phyloP scores from a whole-genome alignment of 2,797 vertebrate species.

The Hemibagrus guttatus region DNA sequence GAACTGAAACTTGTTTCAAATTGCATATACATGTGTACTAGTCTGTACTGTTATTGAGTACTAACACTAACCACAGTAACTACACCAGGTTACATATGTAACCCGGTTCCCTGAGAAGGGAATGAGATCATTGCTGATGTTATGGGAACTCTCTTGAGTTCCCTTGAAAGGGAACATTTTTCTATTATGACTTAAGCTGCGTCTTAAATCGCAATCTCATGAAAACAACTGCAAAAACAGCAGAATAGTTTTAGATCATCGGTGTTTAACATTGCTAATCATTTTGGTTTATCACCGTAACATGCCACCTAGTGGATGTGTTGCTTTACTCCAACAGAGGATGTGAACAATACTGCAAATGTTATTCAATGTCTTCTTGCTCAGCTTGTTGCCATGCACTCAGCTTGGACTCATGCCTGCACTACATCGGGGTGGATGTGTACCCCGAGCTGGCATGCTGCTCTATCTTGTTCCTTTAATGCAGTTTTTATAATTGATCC shows the following conservation, averaged over 20 bases:
- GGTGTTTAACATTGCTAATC: neutral
- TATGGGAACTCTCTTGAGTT: no score
- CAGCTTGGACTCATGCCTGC: constrained; percentile 33
- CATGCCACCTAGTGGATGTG: neutral
- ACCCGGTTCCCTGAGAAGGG: no score
- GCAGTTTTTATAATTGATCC: constrained; percentile 66
- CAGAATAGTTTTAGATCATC: neutral
- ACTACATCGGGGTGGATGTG: constrained; percentile 42
- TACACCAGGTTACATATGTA: no score
- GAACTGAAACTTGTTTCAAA: neutral
- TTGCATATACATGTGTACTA: neutral
- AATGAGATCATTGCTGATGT: no score
- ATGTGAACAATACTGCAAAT: neutral
- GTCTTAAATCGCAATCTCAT: neutral
- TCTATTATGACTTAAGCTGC: neutral
- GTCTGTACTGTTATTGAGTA: neutral
- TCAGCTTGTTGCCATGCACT: neutral
- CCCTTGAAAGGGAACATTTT: neutral
- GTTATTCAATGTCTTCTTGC: neutral
- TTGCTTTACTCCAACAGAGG: neutral
- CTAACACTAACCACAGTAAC: neutral
- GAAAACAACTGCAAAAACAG: neutral
- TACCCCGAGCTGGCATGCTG: constrained; percentile 37
- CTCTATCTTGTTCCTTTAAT: constrained; percentile 57
- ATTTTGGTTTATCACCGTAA: neutral